Percentiles rank a stretch among this genome's conserved stretches.
phyloP scores from a whole-genome alignment of 2,113 vertebrate genomes.

The Malurus alboscapulatus region DNA sequence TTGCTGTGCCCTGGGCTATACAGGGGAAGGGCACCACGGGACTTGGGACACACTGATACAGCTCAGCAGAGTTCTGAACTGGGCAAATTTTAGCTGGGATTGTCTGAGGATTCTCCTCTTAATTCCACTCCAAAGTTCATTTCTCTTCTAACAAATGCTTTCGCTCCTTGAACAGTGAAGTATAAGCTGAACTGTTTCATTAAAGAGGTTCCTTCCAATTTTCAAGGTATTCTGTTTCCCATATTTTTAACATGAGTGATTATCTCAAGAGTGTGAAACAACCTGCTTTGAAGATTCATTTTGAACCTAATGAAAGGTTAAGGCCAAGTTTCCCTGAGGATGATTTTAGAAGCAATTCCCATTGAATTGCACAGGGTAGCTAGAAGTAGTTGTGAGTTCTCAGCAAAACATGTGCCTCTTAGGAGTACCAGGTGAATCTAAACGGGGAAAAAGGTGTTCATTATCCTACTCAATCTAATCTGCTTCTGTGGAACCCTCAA shows the following conservation, averaged over 20 bases:
- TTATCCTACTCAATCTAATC: background rate
- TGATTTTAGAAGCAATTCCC: background rate
- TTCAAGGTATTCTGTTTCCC: background rate
- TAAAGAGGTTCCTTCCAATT: background rate
- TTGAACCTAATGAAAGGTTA: slow-evolving; percentile 14
- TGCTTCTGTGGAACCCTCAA: background rate
- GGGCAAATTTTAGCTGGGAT: background rate
- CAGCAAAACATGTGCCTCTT: background rate
- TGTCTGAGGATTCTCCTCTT: background rate
- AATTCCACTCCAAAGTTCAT: background rate
- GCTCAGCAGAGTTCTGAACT: background rate
- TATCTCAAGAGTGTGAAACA: background rate
- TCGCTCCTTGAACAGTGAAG: background rate
- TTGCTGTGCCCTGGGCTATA: background rate
- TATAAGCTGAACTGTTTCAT: background rate
- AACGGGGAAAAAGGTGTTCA: background rate
- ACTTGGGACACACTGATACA: background rate
- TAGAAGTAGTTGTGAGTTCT: background rate
- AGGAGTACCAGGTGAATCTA: background rate
- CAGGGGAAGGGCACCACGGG: background rate
- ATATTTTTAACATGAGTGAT: background rate
- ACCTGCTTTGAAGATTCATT: background rate
- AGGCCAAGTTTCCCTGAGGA: background rate
- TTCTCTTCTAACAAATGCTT: background rate
- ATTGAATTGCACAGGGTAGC: background rate